Evolutionary conservation across 2,888 invertebrate species (phyloP).

Genomic region (Halictus ligatus): DNA sequence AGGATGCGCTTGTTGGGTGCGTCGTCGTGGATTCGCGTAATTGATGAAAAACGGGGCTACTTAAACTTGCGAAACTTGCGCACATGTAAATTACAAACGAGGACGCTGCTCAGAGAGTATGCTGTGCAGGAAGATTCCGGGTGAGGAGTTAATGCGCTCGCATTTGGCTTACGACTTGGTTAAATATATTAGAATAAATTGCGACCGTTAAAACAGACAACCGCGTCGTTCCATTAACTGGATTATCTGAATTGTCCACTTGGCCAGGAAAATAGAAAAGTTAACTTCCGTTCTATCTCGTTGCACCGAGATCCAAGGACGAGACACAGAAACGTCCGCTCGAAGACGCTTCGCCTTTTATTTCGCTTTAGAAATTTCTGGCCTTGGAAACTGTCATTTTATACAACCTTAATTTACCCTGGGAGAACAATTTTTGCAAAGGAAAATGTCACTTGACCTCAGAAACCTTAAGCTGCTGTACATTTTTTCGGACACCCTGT

Average conservation of each 20-base stretch:
- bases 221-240: slow-evolving; percentile 46
- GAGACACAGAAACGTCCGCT: slow-evolving; percentile 21
- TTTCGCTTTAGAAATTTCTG: neutral
- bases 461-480: too few relatives aligned
- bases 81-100: neutral
- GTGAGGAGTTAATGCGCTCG: slow-evolving; percentile 17
- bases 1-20: neutral
- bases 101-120: neutral
- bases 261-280: slow-evolving; percentile 48
- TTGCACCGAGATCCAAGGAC: slow-evolving; percentile 34
- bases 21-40: neutral
- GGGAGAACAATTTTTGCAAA: too few relatives aligned
- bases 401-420: too few relatives aligned
- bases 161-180: slow-evolving; percentile 18
- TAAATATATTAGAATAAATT: slow-evolving; percentile 44
- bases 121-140: neutral
- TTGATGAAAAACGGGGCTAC: neutral
- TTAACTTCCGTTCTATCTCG: slow-evolving; percentile 44
- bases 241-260: slow-evolving; percentile 47
- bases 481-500: too few relatives aligned
- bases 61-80: neutral
- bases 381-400: neutral
- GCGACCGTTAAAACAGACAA: slow-evolving; percentile 23
- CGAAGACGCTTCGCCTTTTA: neutral
- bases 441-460: too few relatives aligned